Evolutionary conservation across 2,888 invertebrate species (phyloP).

Genomic region (Maniola hyperantus): DNA sequence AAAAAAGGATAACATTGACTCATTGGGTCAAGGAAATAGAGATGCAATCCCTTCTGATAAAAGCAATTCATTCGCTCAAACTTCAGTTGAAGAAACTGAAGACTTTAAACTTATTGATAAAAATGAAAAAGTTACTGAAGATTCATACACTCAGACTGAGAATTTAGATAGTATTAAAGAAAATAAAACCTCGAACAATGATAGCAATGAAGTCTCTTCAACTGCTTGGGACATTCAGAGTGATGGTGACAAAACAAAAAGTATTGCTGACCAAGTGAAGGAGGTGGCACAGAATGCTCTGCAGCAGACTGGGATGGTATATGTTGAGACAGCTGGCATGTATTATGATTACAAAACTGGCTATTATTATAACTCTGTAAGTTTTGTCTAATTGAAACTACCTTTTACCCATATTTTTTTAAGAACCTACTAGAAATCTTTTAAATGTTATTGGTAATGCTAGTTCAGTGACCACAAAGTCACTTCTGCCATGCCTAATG

Average conservation of each 20-base stretch:
- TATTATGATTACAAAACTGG: slow-evolving; percentile 95
- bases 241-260: slow-evolving; percentile 59
- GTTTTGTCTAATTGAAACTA: slow-evolving; percentile 46
- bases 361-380: slow-evolving; percentile 95
- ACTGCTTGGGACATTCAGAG: slow-evolving; percentile 56
- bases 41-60: background rate
- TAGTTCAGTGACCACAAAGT: too few species aligned
- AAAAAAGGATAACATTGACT: background rate
- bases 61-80: slow-evolving; percentile 12
- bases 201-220: slow-evolving; percentile 22
- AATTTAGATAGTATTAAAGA: slow-evolving; percentile 26
- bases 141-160: slow-evolving; percentile 51
- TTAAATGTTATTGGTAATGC: too few species aligned
- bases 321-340: slow-evolving; percentile 92
- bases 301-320: slow-evolving; percentile 90
- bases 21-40: background rate
- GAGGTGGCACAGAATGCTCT: slow-evolving; percentile 89
- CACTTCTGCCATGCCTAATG: too few species aligned
- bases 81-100: background rate
- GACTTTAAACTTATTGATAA: background rate
- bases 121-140: slow-evolving; percentile 21
- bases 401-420: too few species aligned
- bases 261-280: slow-evolving; percentile 89
- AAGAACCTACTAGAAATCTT: too few species aligned
- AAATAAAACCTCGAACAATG: slow-evolving; percentile 22